A percentile compares a stretch with the other conserved stretches of the same genome.
phyloP scores from a whole-genome alignment of 2,113 vertebrate genomes.

The Bos taurus region ARS-UCD2.0 NC_037334.1:35927501-35928000 shows the following conservation, averaged over 20 bases:
- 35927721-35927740: neutral
- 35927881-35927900: neutral
- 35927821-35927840: accelerated
- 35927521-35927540: neutral
- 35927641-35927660: neutral
- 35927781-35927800: neutral
- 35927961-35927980: neutral
- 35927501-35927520: neutral
- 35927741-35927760: neutral
- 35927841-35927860: neutral
- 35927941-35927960: neutral
- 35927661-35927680: neutral
- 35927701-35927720: neutral
- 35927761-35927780: neutral
- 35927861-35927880: neutral
- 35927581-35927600: neutral
- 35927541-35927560: neutral
- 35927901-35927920: neutral
- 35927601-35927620: neutral
- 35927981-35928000: neutral
- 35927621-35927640: neutral
- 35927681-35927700: neutral
- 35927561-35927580: neutral
- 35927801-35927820: neutral
- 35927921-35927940: neutral